phyloP scores from a whole-genome alignment of 2,888 invertebrate species.

The Caenorhabditis sp. region DNA sequence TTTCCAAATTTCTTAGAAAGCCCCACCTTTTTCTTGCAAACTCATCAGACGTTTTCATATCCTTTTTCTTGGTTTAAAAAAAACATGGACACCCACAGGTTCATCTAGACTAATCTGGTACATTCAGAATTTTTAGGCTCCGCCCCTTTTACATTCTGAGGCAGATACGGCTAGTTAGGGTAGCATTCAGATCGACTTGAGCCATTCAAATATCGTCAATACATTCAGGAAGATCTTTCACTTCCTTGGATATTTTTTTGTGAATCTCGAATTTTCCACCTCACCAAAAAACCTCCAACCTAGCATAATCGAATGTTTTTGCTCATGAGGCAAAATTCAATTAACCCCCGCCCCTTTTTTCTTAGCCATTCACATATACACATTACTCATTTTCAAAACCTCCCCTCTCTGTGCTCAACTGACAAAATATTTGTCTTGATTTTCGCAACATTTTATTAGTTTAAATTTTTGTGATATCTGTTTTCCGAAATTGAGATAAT shows the following conservation, averaged over 20 bases:
- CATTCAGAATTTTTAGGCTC: background rate
- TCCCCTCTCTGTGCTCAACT: background rate
- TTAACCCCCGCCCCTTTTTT: background rate
- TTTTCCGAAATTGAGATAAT: too few relatives aligned
- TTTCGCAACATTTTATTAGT: too few relatives aligned
- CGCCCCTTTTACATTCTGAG: background rate
- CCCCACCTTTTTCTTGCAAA: background rate
- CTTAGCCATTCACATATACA: too few relatives aligned
- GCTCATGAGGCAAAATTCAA: background rate
- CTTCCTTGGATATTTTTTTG: too few relatives aligned
- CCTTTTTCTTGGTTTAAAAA: background rate
- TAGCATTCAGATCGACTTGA: background rate
- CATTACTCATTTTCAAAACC: background rate
- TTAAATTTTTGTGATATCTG: too few relatives aligned
- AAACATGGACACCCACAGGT: background rate
- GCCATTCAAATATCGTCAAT: background rate
- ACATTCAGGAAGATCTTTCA: too few relatives aligned
- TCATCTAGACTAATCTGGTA: background rate
- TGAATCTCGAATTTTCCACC: background rate
- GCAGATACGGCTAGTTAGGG: background rate
- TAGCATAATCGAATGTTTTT: background rate
- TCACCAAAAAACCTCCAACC: constrained; percentile 1
- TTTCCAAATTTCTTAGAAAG: background rate
- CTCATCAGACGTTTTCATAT: background rate
- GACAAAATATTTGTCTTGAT: too few relatives aligned